Base-by-base conservation (phyloP, 2,888 invertebrate genomes). In the Noctua fimbriata region DNA sequence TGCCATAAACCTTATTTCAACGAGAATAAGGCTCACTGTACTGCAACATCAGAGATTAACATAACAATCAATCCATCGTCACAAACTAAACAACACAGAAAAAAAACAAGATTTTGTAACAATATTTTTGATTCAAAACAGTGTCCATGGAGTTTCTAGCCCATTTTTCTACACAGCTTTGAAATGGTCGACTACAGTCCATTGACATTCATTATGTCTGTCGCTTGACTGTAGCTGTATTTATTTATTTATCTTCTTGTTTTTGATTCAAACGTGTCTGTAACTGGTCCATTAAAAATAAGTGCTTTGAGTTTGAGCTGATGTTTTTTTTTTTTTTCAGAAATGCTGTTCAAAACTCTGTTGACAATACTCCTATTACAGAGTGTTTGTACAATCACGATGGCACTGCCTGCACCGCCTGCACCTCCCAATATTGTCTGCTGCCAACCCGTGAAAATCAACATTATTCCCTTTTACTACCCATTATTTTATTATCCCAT, bases 401-500 rank as follows among this genome's bases (percentile, higher is more conserved):
- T 52, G 65, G 36, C 65, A 7, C n/a, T 10, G 21, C 63, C 73
- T 0, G 18, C 1, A 18, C 24, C 28, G 18, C 44, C 73, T 0
- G 18, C 1, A 24, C n/a, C n/a, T 0, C 16, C 4, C 0, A 21
- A 18, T 14, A 55, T 63, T 10, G 76, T 75, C 5, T 74, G 76
- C 24, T 49, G 21, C 36, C 32, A 36, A 36, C 32, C 32, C 32
- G 32, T 36, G 32, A 2, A 36, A 36, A 36, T 36, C 32, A 36
- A 36, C 32, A 36, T 36, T 36, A 36, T 3, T 36, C 32, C 32
- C 32, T 36, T 86, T 78, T 90, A 89, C n/a, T 88, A 69, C 18
- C 82, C 80, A 36, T 52, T 36, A 0, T 4, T 85, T 74, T 89
- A 88, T 41, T 87, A 89, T 70, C 88, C 88, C 12, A 10, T 78